phyloP scores from a whole-genome alignment of 2,888 invertebrate genomes.

The Drosophila merina region DNA sequence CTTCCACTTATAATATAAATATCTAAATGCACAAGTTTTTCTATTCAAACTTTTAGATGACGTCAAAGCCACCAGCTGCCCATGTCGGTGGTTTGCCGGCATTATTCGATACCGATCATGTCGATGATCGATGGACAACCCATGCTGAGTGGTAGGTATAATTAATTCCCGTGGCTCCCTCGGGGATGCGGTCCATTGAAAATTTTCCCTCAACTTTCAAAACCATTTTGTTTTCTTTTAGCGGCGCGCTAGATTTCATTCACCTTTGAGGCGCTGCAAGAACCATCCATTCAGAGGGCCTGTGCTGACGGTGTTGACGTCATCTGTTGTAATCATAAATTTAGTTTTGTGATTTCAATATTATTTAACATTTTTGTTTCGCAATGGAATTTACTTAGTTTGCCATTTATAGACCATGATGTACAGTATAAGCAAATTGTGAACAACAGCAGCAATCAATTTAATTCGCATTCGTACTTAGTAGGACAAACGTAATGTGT shows the following conservation, averaged over 20 bases:
- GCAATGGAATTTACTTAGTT: constrained; percentile 66
- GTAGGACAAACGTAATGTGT: constrained; percentile 46
- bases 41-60: constrained; percentile 57
- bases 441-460: constrained; percentile 47
- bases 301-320: constrained; percentile 44
- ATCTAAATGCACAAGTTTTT: constrained; percentile 8
- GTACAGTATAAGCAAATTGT: constrained; percentile 66
- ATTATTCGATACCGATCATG: constrained; percentile 5
- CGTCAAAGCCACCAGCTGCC: constrained; percentile 63
- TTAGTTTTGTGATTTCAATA: constrained; percentile 48
- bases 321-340: constrained; percentile 77
- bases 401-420: constrained; percentile 69
- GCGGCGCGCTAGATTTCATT: constrained; percentile 40
- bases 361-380: constrained; percentile 49
- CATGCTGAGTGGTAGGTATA: constrained; percentile 34
- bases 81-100: constrained; percentile 40
- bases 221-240: constrained; percentile 36
- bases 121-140: constrained; percentile 28
- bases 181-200: constrained; percentile 18
- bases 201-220: constrained; percentile 11
- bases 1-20: constrained; percentile 19
- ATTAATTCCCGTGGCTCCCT: constrained; percentile 25
- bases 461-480: constrained; percentile 43
- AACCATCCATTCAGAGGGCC: constrained; percentile 13
- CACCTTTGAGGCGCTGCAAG: constrained; percentile 13